Conservation (phyloP, 2,888 invertebrate genomes). For the Microchrysa polita region DNA sequence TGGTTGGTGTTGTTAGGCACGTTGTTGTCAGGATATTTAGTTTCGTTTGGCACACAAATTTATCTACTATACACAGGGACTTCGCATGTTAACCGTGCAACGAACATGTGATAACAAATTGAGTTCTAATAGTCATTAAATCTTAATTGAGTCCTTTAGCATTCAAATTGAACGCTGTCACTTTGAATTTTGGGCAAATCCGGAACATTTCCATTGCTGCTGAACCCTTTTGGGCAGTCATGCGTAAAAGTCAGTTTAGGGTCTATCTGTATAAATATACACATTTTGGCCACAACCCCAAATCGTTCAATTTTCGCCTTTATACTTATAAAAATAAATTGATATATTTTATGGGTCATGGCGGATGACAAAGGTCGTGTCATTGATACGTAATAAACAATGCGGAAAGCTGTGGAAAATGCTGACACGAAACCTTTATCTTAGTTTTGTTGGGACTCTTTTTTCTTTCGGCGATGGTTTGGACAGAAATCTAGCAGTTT, state of each 20-base stretch:
- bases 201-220: background rate
- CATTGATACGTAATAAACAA: too few species aligned
- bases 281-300: constrained; percentile 14
- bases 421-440: background rate
- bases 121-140: constrained; percentile 32
- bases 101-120: constrained; percentile 20
- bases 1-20: background rate
- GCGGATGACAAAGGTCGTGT: background rate
- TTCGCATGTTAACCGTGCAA: too few species aligned
- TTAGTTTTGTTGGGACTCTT: background rate
- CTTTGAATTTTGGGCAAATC: background rate
- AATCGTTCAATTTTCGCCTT: constrained; percentile 7
- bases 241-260: constrained; percentile 5
- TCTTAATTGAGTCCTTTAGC: background rate
- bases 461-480: too few species aligned
- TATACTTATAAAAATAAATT: constrained; percentile 25
- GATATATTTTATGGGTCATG: constrained; percentile 22
- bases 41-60: too few species aligned
- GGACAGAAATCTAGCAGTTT: too few species aligned
- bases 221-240: constrained; percentile 6
- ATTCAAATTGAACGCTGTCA: background rate
- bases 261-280: too few species aligned
- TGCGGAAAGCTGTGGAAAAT: background rate
- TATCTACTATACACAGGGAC: too few species aligned
- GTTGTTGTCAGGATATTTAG: too few species aligned